A percentile compares a stretch with the other conserved stretches of the same genome.
Conservation (phyloP, 2,888 invertebrate genomes). For the Orthonychiurus folsomi region DNA sequence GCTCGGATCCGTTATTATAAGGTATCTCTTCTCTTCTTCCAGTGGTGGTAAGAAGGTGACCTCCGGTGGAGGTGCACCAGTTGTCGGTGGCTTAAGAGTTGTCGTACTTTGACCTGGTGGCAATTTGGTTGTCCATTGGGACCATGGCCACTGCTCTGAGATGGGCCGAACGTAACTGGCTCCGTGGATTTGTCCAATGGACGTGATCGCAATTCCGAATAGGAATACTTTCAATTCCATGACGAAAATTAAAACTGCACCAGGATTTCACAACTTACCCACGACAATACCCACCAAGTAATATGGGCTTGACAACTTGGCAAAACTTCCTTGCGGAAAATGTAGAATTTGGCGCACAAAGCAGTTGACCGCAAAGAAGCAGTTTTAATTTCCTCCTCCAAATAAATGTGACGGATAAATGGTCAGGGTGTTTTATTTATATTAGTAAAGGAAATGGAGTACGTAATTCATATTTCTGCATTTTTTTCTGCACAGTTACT, state of each 20-base stretch:
- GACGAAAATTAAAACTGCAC: too few relatives aligned
- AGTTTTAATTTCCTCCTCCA: too few relatives aligned
- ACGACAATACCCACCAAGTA: too few relatives aligned
- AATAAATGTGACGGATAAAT: too few relatives aligned
- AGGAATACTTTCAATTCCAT: too few relatives aligned
- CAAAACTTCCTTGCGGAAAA: too few relatives aligned
- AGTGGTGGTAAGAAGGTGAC: background rate
- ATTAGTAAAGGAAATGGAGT: background rate
- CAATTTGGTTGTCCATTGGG: conserved; percentile 11
- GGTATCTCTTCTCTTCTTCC: background rate
- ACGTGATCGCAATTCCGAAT: too few relatives aligned
- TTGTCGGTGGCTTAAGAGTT: background rate
- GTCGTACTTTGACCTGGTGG: background rate
- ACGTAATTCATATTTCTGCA: background rate
- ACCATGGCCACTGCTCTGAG: conserved; percentile 13
- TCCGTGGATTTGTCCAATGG: background rate
- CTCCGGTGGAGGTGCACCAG: conserved; percentile 9
- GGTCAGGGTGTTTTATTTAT: background rate
- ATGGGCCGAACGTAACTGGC: conserved; percentile 5
- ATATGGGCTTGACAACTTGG: too few relatives aligned
- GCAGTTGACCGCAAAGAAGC: too few relatives aligned
- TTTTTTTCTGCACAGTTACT: conserved; percentile 1
- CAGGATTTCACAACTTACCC: too few relatives aligned
- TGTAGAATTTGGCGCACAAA: too few relatives aligned
- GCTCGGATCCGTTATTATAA: conserved; percentile 15